Evolutionary conservation across 2,888 invertebrate genomes (phyloP), one percentile per base, ranked within the genome.

Genomic region (Acleris sparsana): DNA sequence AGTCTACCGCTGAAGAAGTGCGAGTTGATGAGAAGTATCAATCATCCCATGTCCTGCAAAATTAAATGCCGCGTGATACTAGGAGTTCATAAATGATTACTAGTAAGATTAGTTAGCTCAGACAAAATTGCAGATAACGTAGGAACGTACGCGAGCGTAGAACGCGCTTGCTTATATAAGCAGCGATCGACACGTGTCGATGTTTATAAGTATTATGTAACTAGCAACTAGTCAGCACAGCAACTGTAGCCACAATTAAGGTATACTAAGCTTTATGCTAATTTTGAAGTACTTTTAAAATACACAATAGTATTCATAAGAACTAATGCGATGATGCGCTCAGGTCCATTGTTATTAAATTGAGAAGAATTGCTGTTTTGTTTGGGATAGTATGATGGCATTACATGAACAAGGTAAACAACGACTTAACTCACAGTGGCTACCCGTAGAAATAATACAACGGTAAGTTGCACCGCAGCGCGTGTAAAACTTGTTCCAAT

Each of bases 151-250:
- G 25, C 60, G 49, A 56, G 51, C 55, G 51, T 51, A 65, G 56
- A 65, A 53, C 33, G 51, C 55, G 52, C 44, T n/a, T 20, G 46
- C 49, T 65, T 62, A 58, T 62, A 56, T 67, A 82, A 83, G 72
- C 75, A 69, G 73, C 75, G 70, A 75, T 75, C 77, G 80, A 82
- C 85, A 85, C 85, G 84, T 85, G 86, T 82, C 80, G 72, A 70
- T 85, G 83, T 86, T 84, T 85, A 83, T 83, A 46, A 79, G 39
- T 13, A 13, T 86, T 86, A 85, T 82, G 79, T 84, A 85, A 86
- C 77, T 73, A 75, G 75, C 72, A 44, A 16, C 63, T 64, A 67
- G 53, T 63, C 60, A 67, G 59, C 53, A 57, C 73, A 76, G 77
- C 70, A 55, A 56, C 53, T 48, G 44, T 33, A 53, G 53, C 48